Conservation (phyloP, 2,113 vertebrate species). For the Phycodurus eques region DNA sequence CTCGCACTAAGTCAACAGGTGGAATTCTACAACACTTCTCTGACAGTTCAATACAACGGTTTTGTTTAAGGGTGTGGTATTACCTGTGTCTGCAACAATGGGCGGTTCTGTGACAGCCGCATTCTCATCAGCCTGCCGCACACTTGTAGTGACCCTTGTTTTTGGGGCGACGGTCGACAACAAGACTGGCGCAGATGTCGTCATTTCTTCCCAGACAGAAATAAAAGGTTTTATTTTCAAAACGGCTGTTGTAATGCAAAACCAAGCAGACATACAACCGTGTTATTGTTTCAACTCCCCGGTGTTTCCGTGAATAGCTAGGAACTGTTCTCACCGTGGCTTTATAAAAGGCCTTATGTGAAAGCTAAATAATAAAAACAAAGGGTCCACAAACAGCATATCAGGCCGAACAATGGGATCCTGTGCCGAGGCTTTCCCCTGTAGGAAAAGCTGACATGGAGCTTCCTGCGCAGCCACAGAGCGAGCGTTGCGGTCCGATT, state of each 20-base stretch:
- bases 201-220: constrained; percentile 56
- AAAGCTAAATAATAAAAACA: constrained; percentile 57
- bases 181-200: constrained; percentile 57
- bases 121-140: constrained; percentile 35
- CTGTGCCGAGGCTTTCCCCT: constrained; percentile 57
- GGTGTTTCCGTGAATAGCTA: constrained; percentile 23
- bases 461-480: constrained; percentile 57
- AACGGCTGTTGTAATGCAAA: background rate
- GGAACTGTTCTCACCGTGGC: constrained; percentile 11
- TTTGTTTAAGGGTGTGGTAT: background rate
- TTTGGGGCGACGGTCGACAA: constrained; percentile 43
- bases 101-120: constrained; percentile 53
- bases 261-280: constrained; percentile 17
- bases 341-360: constrained; percentile 30
- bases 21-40: too few species aligned
- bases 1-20: too few species aligned
- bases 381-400: constrained; percentile 46
- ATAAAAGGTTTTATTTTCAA: constrained; percentile 2
- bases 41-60: background rate
- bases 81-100: constrained; percentile 66
- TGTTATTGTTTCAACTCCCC: constrained; percentile 9
- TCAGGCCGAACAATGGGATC: constrained; percentile 63
- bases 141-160: constrained; percentile 9
- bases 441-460: constrained; percentile 68
- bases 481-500: constrained; percentile 32